phyloP scores from a whole-genome alignment of 2,113 vertebrate species.

The Balaeniceps rex region DNA sequence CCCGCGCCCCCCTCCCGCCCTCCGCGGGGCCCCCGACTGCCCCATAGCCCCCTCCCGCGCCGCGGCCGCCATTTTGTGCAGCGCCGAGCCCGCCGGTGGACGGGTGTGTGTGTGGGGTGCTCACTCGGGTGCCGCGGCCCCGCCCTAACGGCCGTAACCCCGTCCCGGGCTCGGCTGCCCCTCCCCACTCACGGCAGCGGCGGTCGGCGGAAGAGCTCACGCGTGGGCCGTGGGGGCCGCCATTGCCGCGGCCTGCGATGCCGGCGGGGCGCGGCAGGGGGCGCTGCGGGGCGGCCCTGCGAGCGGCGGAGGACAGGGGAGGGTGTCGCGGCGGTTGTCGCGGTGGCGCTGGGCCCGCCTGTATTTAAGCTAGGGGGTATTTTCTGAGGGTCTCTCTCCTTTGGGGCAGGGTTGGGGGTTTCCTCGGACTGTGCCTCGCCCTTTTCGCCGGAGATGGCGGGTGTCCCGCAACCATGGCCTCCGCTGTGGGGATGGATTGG shows the following conservation, averaged over 20 bases:
- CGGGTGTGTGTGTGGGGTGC: rapidly evolving
- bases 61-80: neutral
- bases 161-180: neutral
- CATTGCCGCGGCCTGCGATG: neutral
- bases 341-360: rapidly evolving
- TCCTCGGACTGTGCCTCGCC: too few relatives aligned
- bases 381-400: rapidly evolving
- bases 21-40: neutral
- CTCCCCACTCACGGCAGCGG: neutral
- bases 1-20: too few relatives aligned
- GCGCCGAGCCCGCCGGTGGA: neutral
- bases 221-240: neutral
- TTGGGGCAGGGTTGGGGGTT: rapidly evolving
- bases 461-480: neutral
- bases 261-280: neutral
- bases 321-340: rapidly evolving
- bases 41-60: neutral
- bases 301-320: too few relatives aligned
- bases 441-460: rapidly evolving
- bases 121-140: too few relatives aligned
- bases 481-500: rapidly evolving
- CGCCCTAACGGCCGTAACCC: neutral
- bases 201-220: neutral
- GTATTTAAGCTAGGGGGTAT: rapidly evolving
- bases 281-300: neutral